Conservation (phyloP, 2,113 vertebrate genomes). For the Xenopus tropicalis region DNA sequence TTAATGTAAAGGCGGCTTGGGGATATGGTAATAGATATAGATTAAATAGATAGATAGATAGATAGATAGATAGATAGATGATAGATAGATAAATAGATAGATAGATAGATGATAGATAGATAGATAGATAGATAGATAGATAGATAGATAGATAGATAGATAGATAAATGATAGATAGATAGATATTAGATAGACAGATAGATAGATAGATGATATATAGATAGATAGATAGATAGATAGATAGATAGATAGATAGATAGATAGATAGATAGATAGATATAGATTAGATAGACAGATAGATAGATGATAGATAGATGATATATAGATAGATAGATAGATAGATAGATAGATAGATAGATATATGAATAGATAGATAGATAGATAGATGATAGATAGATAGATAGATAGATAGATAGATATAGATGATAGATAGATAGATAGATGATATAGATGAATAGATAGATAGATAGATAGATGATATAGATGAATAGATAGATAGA, state of each 20-base stretch:
- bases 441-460: neutral
- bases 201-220: neutral
- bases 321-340: neutral
- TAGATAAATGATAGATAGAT: neutral
- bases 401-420: no score
- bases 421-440: conserved; percentile 11
- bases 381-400: neutral
- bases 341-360: conserved; percentile 7
- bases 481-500: no score
- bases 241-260: neutral
- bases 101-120: neutral
- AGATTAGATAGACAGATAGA: neutral
- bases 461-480: neutral
- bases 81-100: neutral
- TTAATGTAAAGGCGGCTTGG: no score
- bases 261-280: conserved; percentile 5
- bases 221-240: conserved; percentile 7
- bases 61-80: no score
- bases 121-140: no score
- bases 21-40: no score
- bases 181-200: neutral
- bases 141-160: no score
- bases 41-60: no score
- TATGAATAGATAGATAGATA: no score
- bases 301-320: neutral